phyloP scores from a whole-genome alignment of 2,113 vertebrate species.

The Carassius carassius region DNA sequence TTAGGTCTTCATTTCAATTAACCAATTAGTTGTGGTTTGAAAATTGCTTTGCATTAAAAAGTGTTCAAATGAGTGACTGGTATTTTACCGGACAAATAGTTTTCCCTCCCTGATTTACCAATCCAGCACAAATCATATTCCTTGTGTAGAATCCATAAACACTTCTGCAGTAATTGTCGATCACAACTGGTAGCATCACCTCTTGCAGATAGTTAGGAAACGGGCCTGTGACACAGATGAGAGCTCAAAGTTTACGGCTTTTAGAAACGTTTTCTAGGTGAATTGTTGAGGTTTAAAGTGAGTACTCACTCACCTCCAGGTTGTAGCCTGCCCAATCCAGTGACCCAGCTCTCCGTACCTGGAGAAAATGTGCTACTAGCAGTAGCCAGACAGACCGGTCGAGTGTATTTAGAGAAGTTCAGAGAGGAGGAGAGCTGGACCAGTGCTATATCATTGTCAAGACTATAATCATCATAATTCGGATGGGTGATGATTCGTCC shows the following conservation, averaged over 20 bases:
- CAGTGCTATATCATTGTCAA: constrained; percentile 76
- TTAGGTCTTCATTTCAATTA: too few relatives aligned
- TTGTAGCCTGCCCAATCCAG: constrained; percentile 75
- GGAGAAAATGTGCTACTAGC: constrained; percentile 57
- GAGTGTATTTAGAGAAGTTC: constrained; percentile 66
- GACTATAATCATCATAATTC: not conserved
- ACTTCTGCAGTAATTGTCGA: constrained; percentile 41
- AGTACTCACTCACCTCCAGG: constrained; percentile 8
- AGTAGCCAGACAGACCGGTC: constrained; percentile 78
- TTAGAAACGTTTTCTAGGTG: not conserved
- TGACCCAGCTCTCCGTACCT: constrained; percentile 70
- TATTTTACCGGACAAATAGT: constrained; percentile 63
- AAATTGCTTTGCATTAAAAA: not conserved
- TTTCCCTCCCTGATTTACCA: constrained; percentile 60
- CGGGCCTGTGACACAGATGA: constrained; percentile 2
- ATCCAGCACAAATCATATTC: constrained; percentile 51
- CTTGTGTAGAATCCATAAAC: constrained; percentile 41
- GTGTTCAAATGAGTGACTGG: not conserved
- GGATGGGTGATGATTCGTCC: constrained; percentile 58
- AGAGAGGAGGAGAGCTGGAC: constrained; percentile 63
- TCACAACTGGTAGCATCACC: constrained; percentile 62
- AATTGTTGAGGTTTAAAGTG: not conserved
- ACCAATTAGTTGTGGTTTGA: too few relatives aligned
- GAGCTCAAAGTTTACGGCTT: not conserved
- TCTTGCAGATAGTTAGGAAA: constrained; percentile 65